Base-by-base conservation (phyloP, 2,113 vertebrate genomes). In the Callipepla californica region DNA sequence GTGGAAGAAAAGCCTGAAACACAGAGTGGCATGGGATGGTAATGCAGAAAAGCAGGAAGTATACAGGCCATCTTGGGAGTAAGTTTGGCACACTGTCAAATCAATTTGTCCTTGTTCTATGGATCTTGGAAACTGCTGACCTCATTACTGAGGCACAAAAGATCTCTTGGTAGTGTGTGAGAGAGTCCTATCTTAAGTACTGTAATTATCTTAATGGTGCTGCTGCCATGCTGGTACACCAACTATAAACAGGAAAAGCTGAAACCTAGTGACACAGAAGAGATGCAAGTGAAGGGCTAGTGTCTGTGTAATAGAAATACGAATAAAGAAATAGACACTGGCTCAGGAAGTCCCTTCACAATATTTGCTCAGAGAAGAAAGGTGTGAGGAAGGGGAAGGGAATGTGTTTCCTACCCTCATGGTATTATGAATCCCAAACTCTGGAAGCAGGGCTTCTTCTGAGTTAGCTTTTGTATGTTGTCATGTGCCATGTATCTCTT, bases 171-270 rank as follows among this genome's bases (percentile, higher is more conserved):
- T 87, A 78, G 80, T 65, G 42, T 87, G 68, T 57, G 89, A 65
- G 40, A 26, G 44, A 92, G 26, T 57, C 79, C 14, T 67, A 15
- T 85, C 40, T 10, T 14, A 72, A 53, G 61, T 89, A 53, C 68
- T 89, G 1, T 94, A 95, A 96, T 95, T 95, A 93, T 58, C 40
- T 48, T 90, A 95, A 94, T 96, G 80, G 62, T 42, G 9, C 36
- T 73, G 73, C 73, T 94, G 32, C 72, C 38, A 11, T 75, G 48
- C 73, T 72, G 66, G 47, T 65, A 3, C 44, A 67, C 80, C 72
- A 94, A 76, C 48, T 78, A 91, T 72, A 92, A 96, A 93, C 95
- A 96, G 93, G 92, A 95, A 96, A 86, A 62, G 26, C 93, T 94
- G 89, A 91, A 96, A 91, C 82, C 79, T 36, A 90, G 57, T 95